Base-by-base conservation (phyloP, 2,797 vertebrate species). In the Triplophysa bombifrons region DNA sequence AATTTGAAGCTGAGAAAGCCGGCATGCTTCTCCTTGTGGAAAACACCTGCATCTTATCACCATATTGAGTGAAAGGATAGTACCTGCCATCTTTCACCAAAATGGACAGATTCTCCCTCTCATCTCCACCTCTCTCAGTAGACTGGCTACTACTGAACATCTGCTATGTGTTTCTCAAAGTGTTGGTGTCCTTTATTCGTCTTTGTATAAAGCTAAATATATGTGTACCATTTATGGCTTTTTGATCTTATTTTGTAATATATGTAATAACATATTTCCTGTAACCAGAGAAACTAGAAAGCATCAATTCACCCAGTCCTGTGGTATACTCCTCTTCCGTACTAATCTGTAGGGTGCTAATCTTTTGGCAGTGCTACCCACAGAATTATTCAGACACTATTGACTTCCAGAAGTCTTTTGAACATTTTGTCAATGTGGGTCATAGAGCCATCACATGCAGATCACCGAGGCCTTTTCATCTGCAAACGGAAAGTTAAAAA, bases 371-470 rank as follows among this genome's bases (percentile, higher is more conserved):
- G 46, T 58, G 55, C 55, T 22, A 58, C 12, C 55, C 22, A 14
- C 14, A 60, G 58, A 60, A 72, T 73, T 68, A 67, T 74, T 67
- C 44, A 70, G 71, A 75, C 72, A 60, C 44, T 16, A 5, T 82
- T 84, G 71, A 88, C 88, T 85, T 85, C 81, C 76, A 85, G 85
- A 88, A 87, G 85, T 86, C 89, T 93, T 8, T 93, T 92, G 90
- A 92, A 92, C 90, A 82, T 81, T 88, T 90, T 87, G 87, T 87
- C 88, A 90, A 92, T 92, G 86, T 92, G 91, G 92, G 91, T 91
- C 92, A 93, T 88, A 91, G 90, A 92, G 91, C 86, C 92, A 89
- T 89, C 84, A 63, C 84, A 91, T 91, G 90, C 90, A 92, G 90
- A 91, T 91, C 91, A 84, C 74, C 66, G 82, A 84, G 88, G 83